Evolutionary conservation across 2,888 invertebrate genomes (phyloP).

Genomic region (Eremobia ochroleuca): DNA sequence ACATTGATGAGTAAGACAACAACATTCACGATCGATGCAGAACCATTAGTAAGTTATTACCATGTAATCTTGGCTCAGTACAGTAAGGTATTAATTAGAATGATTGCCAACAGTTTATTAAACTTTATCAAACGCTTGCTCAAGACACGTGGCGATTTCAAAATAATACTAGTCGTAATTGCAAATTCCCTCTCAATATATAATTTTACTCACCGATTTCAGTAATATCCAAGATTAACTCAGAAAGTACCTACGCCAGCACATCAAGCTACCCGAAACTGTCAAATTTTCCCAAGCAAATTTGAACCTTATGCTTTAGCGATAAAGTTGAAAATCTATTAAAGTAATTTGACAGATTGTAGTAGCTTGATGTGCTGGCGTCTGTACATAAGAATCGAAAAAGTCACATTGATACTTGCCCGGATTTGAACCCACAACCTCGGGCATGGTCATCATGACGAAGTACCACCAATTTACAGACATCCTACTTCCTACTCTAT

Average conservation of each 20-base stretch:
- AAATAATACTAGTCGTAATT: too few relatives aligned
- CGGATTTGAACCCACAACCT: not conserved
- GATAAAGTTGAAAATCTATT: too few relatives aligned
- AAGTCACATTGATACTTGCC: not conserved
- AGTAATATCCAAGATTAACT: not conserved
- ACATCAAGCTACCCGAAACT: too few relatives aligned
- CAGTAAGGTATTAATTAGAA: not conserved
- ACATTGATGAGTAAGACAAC: not conserved
- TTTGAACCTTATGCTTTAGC: too few relatives aligned
- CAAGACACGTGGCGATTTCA: not conserved
- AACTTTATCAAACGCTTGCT: not conserved
- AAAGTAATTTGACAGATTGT: too few relatives aligned
- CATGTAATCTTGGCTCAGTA: not conserved
- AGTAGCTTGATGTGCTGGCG: too few relatives aligned
- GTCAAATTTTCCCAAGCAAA: too few relatives aligned
- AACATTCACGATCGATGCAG: not conserved
- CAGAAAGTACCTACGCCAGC: not conserved
- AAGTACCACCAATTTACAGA: not conserved
- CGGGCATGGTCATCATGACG: not conserved
- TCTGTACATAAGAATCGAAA: too few relatives aligned
- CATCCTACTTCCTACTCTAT: too few relatives aligned
- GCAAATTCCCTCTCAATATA: not conserved
- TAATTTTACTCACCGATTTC: not conserved
- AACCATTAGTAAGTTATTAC: not conserved
- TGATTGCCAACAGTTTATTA: not conserved